Evolutionary conservation across 2,797 vertebrate genomes (phyloP).

Genomic region (Gorsachius magnificus): DNA sequence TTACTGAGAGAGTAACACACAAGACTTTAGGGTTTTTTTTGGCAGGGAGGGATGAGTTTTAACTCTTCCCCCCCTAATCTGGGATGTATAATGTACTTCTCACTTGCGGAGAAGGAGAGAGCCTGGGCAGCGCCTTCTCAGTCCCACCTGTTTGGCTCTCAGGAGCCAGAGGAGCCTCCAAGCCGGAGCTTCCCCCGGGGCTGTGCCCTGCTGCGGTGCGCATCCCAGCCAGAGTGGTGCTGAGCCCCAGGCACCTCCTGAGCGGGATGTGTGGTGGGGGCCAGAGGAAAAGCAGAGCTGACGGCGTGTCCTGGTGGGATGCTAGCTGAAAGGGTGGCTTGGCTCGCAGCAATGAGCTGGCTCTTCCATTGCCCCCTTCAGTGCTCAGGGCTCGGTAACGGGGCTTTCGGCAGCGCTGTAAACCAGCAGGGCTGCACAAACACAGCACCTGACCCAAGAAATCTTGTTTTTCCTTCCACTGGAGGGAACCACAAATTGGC

Average conservation of each 20-base stretch:
- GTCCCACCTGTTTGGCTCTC: neutral
- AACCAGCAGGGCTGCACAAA: neutral
- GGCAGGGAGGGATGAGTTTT: neutral
- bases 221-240: neutral
- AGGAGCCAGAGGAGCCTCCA: neutral
- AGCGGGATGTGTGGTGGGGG: fast-evolving
- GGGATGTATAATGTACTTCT: neutral
- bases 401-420: neutral
- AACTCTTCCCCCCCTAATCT: neutral
- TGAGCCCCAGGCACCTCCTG: fast-evolving
- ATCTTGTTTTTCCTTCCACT: neutral
- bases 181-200: neutral
- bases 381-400: neutral
- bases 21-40: neutral
- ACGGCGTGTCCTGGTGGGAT: fast-evolving
- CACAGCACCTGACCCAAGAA: neutral
- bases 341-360: neutral
- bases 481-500: neutral
- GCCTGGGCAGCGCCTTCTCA: neutral
- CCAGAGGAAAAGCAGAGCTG: neutral
- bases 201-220: neutral
- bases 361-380: neutral
- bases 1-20: neutral
- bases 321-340: neutral
- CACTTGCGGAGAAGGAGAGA: neutral